These are phyloP conservation scores for Cyanoliseus patagonus DNA, from an alignment of 2,113 vertebrate genomes.

Conservation along the genomic window DNA sequence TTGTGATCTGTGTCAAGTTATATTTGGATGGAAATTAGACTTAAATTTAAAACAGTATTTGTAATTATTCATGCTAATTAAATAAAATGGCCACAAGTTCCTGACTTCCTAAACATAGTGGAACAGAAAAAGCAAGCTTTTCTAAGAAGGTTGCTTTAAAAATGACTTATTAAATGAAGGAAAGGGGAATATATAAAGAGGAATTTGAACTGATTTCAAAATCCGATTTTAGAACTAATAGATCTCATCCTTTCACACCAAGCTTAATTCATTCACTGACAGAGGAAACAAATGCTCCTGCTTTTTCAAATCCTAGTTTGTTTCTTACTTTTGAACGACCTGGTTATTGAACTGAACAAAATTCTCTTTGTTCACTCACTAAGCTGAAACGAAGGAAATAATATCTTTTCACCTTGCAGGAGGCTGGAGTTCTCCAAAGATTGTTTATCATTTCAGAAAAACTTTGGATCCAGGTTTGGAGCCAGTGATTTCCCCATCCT, in stretches of 20 bases:
- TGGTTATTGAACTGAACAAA: background rate
- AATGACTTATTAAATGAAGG: background rate
- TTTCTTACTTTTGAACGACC: conserved; percentile 30
- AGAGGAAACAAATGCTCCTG: conserved; percentile 11
- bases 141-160: background rate
- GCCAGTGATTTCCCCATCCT: background rate
- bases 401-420: background rate
- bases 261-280: background rate
- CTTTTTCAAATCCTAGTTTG: conserved; percentile 37
- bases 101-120: background rate
- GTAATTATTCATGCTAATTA: conserved; percentile 63
- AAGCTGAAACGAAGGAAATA: background rate
- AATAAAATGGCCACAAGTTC: conserved; percentile 41
- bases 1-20: conserved; percentile 54
- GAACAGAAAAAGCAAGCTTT: background rate
- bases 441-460: background rate
- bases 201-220: background rate
- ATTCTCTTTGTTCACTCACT: background rate
- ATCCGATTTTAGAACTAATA: background rate
- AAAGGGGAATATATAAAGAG: background rate
- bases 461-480: background rate
- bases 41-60: conserved; percentile 52
- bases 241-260: background rate
- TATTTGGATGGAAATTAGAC: conserved; percentile 56
- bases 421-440: background rate